These are phyloP conservation scores for Neelides sp. DNA, from an alignment of 1,140 invertebrate species.

Conservation along the genomic window DNA sequence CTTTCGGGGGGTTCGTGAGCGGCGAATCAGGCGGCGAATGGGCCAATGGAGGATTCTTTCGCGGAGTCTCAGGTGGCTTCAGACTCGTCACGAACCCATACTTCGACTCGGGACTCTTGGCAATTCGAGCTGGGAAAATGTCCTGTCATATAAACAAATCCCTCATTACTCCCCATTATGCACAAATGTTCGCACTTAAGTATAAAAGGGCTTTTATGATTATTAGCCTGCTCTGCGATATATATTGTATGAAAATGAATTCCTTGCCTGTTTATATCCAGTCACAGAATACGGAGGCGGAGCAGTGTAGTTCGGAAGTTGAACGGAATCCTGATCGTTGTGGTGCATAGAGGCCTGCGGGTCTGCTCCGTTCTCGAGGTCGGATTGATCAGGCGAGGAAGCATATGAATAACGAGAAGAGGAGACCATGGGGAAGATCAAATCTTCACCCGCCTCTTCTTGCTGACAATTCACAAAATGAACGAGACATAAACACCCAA, in stretches of 20 bases:
- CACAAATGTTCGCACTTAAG: too few relatives aligned
- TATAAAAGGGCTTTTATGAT: too few relatives aligned
- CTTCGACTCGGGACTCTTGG: too few relatives aligned
- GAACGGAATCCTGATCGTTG: constrained; percentile 40
- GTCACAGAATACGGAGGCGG: constrained; percentile 57
- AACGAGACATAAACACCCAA: background rate
- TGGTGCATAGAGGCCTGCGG: constrained; percentile 63
- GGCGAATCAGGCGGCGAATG: constrained; percentile 32
- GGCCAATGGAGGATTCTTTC: constrained; percentile 24
- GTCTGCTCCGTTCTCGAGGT: constrained; percentile 76
- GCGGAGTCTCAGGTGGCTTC: background rate
- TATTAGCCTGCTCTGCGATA: background rate
- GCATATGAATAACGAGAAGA: constrained; percentile 88
- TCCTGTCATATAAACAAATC: too few relatives aligned
- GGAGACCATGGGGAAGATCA: constrained; percentile 81
- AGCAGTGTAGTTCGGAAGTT: constrained; percentile 44
- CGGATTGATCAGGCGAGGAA: constrained; percentile 87
- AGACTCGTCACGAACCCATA: background rate
- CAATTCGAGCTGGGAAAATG: too few relatives aligned
- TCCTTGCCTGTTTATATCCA: background rate
- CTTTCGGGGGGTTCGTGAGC: constrained; percentile 49
- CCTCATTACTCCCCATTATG: too few relatives aligned
- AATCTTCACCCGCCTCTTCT: constrained; percentile 80
- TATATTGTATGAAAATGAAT: constrained; percentile 1
- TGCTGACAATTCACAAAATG: background rate